Conservation (phyloP, 2,888 invertebrate species). For the Tigriopus californicus region DNA sequence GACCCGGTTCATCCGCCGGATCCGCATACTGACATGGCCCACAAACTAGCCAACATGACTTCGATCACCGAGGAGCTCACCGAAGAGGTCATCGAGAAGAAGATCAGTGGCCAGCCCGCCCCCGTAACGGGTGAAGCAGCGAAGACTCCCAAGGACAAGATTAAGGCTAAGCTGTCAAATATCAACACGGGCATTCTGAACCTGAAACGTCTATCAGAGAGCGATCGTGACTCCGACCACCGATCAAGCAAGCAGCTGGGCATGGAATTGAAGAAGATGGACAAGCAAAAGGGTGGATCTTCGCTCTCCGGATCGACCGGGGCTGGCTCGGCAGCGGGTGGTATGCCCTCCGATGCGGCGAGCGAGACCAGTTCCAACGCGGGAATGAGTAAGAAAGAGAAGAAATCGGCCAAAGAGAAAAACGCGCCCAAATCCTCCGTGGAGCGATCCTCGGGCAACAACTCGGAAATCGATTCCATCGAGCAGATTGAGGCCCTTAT, state of each 20-base stretch:
- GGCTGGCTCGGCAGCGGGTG: neutral
- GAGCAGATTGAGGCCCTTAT: slow-evolving; percentile 7
- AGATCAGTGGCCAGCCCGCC: neutral
- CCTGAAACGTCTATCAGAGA: neutral
- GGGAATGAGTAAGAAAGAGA: neutral
- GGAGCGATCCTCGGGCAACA: neutral
- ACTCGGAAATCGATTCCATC: neutral
- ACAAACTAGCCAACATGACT: neutral
- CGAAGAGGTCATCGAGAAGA: neutral
- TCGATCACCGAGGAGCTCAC: neutral
- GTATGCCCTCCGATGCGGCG: neutral
- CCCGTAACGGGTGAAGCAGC: neutral
- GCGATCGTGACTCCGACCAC: neutral
- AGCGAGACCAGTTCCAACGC: neutral
- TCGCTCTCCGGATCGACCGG: too few species aligned
- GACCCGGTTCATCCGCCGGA: neutral
- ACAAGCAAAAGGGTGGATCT: neutral
- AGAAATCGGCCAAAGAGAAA: neutral
- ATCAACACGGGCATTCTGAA: neutral
- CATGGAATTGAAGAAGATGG: neutral
- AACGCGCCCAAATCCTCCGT: too few species aligned
- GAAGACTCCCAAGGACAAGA: neutral
- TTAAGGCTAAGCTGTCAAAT: neutral
- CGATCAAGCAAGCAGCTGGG: neutral
- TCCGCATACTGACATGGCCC: neutral